Evolutionary conservation across 2,797 vertebrate genomes (phyloP).

Genomic region (Epinephelus malabaricus): DNA sequence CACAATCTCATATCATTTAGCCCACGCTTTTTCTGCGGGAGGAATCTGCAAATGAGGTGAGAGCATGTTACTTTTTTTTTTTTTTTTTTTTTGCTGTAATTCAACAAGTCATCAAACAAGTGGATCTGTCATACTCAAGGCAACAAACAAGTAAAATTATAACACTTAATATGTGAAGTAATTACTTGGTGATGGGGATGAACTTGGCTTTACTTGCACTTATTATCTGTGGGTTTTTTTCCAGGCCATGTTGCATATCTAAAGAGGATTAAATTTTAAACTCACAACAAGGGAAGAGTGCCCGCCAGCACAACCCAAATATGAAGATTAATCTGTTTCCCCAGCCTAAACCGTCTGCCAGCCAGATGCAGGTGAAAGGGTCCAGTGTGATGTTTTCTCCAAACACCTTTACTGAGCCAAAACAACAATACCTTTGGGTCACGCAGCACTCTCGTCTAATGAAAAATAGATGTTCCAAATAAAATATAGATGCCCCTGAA

Average conservation of each 20-base stretch:
- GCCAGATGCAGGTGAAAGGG: conserved; percentile 62
- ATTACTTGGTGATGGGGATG: conserved; percentile 21
- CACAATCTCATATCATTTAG: conserved; percentile 26
- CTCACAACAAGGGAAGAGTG: conserved; percentile 56
- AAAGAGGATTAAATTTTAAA: conserved; percentile 75
- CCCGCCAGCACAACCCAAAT: conserved; percentile 60
- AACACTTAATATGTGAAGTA: conserved; percentile 34
- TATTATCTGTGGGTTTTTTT: conserved; percentile 45
- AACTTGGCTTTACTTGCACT: conserved; percentile 35
- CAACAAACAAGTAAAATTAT: conserved; percentile 42
- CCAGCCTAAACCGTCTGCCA: conserved; percentile 54
- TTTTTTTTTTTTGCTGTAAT: conserved; percentile 13
- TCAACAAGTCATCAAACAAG: conserved; percentile 40
- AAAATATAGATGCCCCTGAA: conserved; percentile 71
- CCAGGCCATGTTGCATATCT: conserved; percentile 50
- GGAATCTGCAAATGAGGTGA: conserved; percentile 31
- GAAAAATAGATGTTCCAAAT: conserved; percentile 73
- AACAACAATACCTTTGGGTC: conserved; percentile 66
- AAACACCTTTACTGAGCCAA: conserved; percentile 57
- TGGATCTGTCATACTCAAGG: conserved; percentile 32
- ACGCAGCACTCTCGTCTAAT: conserved; percentile 52
- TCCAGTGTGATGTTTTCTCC: conserved; percentile 50
- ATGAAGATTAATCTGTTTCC: conserved; percentile 71
- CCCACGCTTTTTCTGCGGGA: background rate
- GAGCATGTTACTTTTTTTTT: conserved; percentile 5